These are phyloP conservation scores for Caranx ignobilis DNA, from an alignment of 2,113 vertebrate species.

Conservation along the genomic window DNA sequence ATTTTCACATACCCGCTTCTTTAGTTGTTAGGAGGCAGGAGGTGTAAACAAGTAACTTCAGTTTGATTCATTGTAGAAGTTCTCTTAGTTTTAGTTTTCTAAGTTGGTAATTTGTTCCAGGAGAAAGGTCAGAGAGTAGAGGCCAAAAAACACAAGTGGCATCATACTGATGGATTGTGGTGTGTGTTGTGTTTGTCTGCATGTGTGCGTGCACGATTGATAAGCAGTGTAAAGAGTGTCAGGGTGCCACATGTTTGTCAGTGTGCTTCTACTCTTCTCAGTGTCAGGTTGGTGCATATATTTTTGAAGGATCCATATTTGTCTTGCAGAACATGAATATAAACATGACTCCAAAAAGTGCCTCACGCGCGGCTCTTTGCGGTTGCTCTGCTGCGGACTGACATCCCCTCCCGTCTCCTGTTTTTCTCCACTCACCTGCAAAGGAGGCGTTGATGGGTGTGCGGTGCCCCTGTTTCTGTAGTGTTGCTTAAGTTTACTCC, in stretches of 20 bases:
- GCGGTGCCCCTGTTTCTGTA: constrained; percentile 59
- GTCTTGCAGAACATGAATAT: constrained; percentile 72
- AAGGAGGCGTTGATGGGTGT: constrained; percentile 80
- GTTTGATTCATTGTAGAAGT: no score
- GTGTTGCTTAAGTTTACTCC: constrained; percentile 74
- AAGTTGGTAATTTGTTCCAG: neutral
- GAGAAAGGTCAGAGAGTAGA: neutral
- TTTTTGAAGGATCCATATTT: constrained; percentile 66
- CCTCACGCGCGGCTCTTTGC: constrained; percentile 34
- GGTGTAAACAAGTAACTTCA: neutral
- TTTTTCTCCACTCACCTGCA: constrained; percentile 72
- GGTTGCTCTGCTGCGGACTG: constrained; percentile 44
- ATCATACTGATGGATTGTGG: constrained; percentile 28
- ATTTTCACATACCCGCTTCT: neutral
- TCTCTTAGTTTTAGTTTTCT: neutral
- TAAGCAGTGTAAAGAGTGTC: constrained; percentile 44
- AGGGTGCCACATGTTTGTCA: constrained; percentile 44
- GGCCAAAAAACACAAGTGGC: neutral
- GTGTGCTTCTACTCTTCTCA: constrained; percentile 28
- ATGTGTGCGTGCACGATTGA: constrained; percentile 15
- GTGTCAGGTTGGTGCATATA: constrained; percentile 65
- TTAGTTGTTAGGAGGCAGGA: neutral
- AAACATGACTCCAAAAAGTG: constrained; percentile 69
- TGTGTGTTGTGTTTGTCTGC: constrained; percentile 28
- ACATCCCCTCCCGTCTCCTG: constrained; percentile 61